phyloP scores from a whole-genome alignment of 2,888 invertebrate genomes.

The Hymenopus coronatus region DNA sequence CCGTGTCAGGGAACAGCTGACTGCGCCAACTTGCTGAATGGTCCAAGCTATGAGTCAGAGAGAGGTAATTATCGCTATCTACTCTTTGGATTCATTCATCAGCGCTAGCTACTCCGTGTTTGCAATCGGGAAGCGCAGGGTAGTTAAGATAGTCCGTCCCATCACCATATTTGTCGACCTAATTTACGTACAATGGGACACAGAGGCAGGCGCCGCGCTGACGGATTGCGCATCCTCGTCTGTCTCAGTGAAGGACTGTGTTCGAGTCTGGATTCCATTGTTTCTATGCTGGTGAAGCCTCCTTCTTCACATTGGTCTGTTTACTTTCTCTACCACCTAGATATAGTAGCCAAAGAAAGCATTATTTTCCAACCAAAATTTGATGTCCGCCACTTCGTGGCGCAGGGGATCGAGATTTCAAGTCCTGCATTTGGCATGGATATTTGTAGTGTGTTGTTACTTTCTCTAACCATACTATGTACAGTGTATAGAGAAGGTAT shows the following conservation, averaged over 20 bases:
- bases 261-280: not conserved
- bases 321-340: too few species aligned
- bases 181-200: conserved; percentile 21
- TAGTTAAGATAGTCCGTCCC: not conserved
- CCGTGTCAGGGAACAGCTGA: not conserved
- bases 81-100: not conserved
- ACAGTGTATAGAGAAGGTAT: too few species aligned
- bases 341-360: too few species aligned
- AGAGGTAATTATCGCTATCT: not conserved
- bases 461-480: too few species aligned
- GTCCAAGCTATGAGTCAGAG: not conserved
- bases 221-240: not conserved
- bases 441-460: too few species aligned
- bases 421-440: too few species aligned
- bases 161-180: conserved; percentile 21
- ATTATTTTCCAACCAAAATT: too few species aligned
- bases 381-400: too few species aligned
- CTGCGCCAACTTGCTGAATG: not conserved
- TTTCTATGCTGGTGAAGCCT: too few species aligned
- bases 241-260: not conserved
- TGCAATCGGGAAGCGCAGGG: not conserved
- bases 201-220: not conserved
- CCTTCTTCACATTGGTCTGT: too few species aligned
- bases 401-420: too few species aligned
- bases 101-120: not conserved